Percentiles rank a stretch among this genome's conserved stretches.
Conservation (phyloP, 2,113 vertebrate genomes). For the Halichoerus grypus region DNA sequence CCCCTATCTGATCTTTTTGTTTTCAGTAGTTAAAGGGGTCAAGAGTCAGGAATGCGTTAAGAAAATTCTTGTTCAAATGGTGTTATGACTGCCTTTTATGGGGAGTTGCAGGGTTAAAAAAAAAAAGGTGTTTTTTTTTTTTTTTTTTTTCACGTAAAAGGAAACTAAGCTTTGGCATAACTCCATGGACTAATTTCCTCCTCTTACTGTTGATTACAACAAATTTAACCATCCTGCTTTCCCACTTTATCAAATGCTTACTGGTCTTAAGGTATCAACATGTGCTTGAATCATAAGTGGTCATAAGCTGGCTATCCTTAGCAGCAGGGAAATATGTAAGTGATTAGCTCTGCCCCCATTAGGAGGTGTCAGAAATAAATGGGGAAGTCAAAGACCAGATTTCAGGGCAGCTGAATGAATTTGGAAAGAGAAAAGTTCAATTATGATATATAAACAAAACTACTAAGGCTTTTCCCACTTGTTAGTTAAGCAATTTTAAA, state of each 20-base stretch:
- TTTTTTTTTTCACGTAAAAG: background rate
- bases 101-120: background rate
- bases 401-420: slow-evolving; percentile 56
- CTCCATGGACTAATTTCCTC: slow-evolving; percentile 36
- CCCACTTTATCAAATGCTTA: slow-evolving; percentile 75
- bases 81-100: slow-evolving; percentile 39
- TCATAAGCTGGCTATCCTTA: slow-evolving; percentile 73
- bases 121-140: background rate
- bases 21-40: slow-evolving; percentile 53
- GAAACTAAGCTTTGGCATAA: slow-evolving; percentile 50
- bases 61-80: slow-evolving; percentile 40
- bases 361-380: slow-evolving; percentile 75
- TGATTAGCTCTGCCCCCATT: slow-evolving; percentile 72
- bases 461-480: background rate
- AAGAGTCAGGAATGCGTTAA: slow-evolving; percentile 49
- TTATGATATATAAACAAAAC: slow-evolving; percentile 60
- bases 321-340: slow-evolving; percentile 63
- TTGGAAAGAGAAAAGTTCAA: slow-evolving; percentile 61
- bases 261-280: slow-evolving; percentile 76
- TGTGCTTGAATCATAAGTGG: slow-evolving; percentile 78
- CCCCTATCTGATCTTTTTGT: slow-evolving; percentile 19
- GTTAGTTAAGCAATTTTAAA: slow-evolving; percentile 15
- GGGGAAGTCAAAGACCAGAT: slow-evolving; percentile 45
- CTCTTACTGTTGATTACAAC: slow-evolving; percentile 70
- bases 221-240: background rate